Conservation (phyloP, 2,797 vertebrate genomes). For the Poeciliopsis presidionis region DNA sequence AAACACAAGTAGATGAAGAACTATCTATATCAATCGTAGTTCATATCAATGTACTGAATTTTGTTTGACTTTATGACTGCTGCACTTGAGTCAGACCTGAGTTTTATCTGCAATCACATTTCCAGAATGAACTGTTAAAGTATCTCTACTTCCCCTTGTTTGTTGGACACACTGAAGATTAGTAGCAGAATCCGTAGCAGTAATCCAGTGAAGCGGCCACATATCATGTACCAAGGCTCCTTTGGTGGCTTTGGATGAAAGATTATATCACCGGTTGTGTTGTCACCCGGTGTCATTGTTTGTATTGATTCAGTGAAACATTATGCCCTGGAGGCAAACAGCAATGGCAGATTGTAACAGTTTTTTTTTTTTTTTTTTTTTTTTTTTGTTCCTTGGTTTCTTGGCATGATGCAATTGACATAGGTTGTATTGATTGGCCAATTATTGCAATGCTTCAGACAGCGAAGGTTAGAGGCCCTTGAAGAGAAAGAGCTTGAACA, state of each 20-base stretch:
- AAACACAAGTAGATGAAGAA: neutral
- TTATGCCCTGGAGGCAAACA: slow-evolving; percentile 52
- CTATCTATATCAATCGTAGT: neutral
- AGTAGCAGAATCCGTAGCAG: slow-evolving; percentile 39
- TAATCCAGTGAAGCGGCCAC: slow-evolving; percentile 32
- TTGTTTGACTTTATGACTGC: slow-evolving; percentile 12
- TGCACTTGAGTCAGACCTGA: slow-evolving; percentile 37
- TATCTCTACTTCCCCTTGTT: slow-evolving; percentile 22
- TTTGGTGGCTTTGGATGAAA: slow-evolving; percentile 63
- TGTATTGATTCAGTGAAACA: slow-evolving; percentile 76
- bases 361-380: slow-evolving; percentile 50
- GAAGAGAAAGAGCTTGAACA: slow-evolving; percentile 38
- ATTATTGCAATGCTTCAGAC: slow-evolving; percentile 71
- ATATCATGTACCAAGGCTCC: slow-evolving; percentile 42
- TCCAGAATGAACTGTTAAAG: slow-evolving; percentile 38
- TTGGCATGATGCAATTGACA: slow-evolving; percentile 71
- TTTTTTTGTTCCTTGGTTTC: slow-evolving; percentile 62
- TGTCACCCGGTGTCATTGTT: slow-evolving; percentile 72
- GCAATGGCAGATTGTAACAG: slow-evolving; percentile 40
- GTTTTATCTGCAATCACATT: slow-evolving; percentile 39
- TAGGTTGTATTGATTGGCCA: slow-evolving; percentile 69
- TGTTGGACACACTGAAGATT: slow-evolving; percentile 54
- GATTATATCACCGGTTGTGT: slow-evolving; percentile 65
- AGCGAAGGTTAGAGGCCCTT: slow-evolving; percentile 53
- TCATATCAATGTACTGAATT: neutral